Percentiles rank a stretch among this genome's conserved stretches.
phyloP scores from a whole-genome alignment of 2,888 invertebrate genomes.

The Nyleta sp. region DNA sequence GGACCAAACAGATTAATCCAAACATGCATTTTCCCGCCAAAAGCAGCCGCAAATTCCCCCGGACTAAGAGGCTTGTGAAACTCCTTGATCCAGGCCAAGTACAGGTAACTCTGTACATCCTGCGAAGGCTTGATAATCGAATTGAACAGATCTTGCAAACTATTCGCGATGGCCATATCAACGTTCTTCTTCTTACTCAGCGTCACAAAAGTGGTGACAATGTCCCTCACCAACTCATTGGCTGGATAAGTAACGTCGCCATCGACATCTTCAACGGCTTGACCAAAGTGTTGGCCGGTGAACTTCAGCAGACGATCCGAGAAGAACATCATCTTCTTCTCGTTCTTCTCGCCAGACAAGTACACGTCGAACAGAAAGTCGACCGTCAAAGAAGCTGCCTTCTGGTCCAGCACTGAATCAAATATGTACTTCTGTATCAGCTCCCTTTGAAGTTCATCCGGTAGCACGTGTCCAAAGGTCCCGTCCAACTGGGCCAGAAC shows the following conservation, averaged over 20 bases:
- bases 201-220: not conserved
- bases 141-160: slow-evolving; percentile 7
- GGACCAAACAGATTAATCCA: slow-evolving; percentile 23
- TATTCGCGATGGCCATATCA: not conserved
- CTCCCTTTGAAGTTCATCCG: slow-evolving; percentile 68
- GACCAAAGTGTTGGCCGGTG: not conserved
- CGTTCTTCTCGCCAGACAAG: not conserved
- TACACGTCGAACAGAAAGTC: not conserved
- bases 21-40: slow-evolving; percentile 14
- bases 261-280: not conserved
- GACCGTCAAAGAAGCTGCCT: not conserved
- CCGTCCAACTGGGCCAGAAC: slow-evolving; percentile 1
- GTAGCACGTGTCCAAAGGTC: slow-evolving; percentile 27
- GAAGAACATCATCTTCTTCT: not conserved
- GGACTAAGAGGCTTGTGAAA: not conserved
- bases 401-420: not conserved
- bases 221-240: not conserved
- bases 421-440: slow-evolving; percentile 69
- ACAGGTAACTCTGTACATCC: slow-evolving; percentile 18
- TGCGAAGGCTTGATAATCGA: slow-evolving; percentile 15
- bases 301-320: not conserved
- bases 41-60: not conserved
- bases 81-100: slow-evolving; percentile 12
- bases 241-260: not conserved
- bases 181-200: not conserved